These are phyloP conservation scores for Formica exsecta DNA, from an alignment of 1,140 invertebrate species.

Conservation along the genomic window DNA sequence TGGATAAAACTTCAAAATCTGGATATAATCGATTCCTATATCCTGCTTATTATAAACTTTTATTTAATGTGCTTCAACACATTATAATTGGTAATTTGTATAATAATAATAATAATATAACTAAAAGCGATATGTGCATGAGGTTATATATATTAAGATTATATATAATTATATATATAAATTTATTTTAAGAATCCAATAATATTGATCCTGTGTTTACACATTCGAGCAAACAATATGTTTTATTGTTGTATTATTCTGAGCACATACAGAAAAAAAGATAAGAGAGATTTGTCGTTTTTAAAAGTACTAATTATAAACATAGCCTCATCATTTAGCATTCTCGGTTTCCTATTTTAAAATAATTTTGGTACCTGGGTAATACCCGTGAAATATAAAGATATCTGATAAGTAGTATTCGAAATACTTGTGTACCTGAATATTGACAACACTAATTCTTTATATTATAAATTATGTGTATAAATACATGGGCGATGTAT, in stretches of 20 bases:
- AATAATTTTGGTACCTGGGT: conserved; percentile 9
- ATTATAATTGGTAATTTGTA: not conserved
- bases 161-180: conserved; percentile 5
- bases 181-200: conserved; percentile 10
- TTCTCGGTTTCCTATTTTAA: not conserved
- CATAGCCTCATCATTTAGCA: not conserved
- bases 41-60: not conserved
- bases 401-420: not conserved
- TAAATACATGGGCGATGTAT: not conserved
- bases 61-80: not conserved
- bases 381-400: conserved; percentile 8
- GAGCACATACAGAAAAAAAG: no score
- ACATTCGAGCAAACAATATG: not conserved
- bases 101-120: conserved; percentile 5
- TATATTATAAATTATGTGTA: conserved; percentile 45
- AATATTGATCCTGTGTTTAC: conserved; percentile 21
- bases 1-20: not conserved
- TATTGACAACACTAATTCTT: conserved; percentile 44
- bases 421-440: not conserved
- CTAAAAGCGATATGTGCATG: not conserved
- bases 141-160: conserved; percentile 11
- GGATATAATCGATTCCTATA: not conserved
- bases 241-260: not conserved
- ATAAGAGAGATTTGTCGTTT: not conserved
- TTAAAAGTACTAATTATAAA: not conserved